Base-by-base conservation (phyloP, 1,140 invertebrate genomes). In the Brachystomella parvula region DNA sequence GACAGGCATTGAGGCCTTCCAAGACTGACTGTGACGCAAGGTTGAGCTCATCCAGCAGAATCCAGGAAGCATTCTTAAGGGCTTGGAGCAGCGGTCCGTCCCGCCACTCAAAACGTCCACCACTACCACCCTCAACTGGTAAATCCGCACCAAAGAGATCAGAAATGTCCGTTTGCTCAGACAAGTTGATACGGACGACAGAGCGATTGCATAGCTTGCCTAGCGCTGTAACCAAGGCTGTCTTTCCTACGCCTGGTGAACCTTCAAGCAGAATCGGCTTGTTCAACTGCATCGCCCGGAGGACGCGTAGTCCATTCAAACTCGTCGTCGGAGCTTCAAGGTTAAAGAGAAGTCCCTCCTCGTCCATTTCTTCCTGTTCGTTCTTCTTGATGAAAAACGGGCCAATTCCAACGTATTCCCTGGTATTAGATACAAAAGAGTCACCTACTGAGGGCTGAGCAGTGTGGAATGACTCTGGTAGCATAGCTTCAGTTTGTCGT, bases 71-170 rank as follows among this genome's bases (percentile, higher is more conserved):
- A 58, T 87, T 82, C 81, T 94, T 93, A 0, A 99, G 79, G 1
- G 96, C 97, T 67, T 86, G 86, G 21, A 99, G 78, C 66, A 99
- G 85, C 0, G 95, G 96, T 6, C 97, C 97, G 80, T 99, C 95
- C 74, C 88, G 84, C 92, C 97, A 99, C 9, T 85, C 84, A 83
- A 99, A 99, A 66, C 88, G 85, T 17, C 94, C 94, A 65, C 85
- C 83, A 63, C 81, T 80, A 0, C 84, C 85, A 66, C 93, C 92
- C 82, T 96, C 92, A 1, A 94, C 86, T 0, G 97, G 97, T 58
- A 99, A 80, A 82, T 99, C 96, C 47, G 94, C 90, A 53, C 97
- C 97, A 81, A 99, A 99, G 19, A 99, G 81, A 82, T 99, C 97
- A 24, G 89, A 69, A 82, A 83, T 82, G 80, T 90, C 89, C 0